Conservation (phyloP, 2,113 vertebrate genomes). For the Trogon surrucura region DNA sequence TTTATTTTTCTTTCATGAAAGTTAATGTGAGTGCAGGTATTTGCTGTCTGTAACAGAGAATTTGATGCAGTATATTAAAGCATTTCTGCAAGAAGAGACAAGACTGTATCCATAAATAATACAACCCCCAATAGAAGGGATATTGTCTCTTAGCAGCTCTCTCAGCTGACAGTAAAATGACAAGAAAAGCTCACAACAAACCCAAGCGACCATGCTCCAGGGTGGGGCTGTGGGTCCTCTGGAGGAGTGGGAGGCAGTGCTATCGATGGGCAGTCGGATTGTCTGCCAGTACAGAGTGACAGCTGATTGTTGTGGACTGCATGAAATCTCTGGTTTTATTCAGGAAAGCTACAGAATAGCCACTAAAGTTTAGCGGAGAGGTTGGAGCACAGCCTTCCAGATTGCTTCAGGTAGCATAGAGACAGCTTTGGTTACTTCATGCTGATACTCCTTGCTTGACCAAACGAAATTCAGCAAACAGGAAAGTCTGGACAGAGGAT, state of each 20-base stretch:
- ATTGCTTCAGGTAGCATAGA: not conserved
- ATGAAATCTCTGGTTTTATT: not conserved
- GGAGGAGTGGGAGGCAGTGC: not conserved
- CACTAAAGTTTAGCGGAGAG: not conserved
- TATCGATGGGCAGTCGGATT: not conserved
- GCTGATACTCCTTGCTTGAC: not conserved
- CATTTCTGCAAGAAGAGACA: not conserved
- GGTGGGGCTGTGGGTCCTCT: not conserved
- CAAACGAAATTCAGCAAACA: not conserved
- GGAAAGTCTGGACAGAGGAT: not conserved
- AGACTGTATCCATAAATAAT: not conserved
- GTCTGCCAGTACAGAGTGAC: not conserved
- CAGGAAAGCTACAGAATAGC: not conserved
- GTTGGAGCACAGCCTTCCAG: not conserved
- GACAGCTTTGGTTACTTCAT: not conserved
- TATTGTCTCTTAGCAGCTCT: not conserved
- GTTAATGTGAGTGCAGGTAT: too few species aligned
- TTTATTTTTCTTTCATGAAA: not conserved
- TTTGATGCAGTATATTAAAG: not conserved
- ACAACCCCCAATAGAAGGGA: not conserved
- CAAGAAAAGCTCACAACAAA: not conserved
- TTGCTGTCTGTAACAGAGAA: not conserved
- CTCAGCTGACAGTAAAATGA: not conserved
- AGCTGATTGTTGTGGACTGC: rapidly evolving
- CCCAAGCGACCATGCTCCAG: not conserved